Conservation (phyloP, 2,797 vertebrate genomes). For the Dendrocincla tyrannina region DNA sequence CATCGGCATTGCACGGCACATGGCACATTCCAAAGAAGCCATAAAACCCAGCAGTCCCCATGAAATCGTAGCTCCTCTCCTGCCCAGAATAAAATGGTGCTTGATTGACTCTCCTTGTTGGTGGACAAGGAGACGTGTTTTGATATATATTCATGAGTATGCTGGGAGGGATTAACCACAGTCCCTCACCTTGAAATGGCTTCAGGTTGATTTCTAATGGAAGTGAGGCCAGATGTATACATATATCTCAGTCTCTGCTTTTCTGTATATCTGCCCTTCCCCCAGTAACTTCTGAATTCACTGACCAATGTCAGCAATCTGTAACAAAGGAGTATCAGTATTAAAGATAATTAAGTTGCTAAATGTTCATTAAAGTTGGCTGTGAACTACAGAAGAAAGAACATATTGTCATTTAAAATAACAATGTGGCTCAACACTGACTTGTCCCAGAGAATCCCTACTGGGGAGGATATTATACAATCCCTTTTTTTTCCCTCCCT, state of each 20-base stretch:
- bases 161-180: background rate
- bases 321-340: background rate
- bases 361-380: background rate
- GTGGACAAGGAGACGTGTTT: background rate
- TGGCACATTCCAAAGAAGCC: background rate
- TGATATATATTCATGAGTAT: background rate
- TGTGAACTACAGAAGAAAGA: slow-evolving; percentile 11
- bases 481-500: background rate
- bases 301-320: background rate
- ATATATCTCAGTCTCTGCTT: background rate
- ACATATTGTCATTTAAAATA: slow-evolving; percentile 15
- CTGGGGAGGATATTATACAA: background rate
- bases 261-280: background rate
- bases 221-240: slow-evolving; percentile 1
- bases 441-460: background rate
- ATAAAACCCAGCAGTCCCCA: background rate
- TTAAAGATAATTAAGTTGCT: slow-evolving; percentile 18
- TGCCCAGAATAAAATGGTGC: background rate
- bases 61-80: background rate
- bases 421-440: background rate
- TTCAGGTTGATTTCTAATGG: slow-evolving; percentile 16
- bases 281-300: background rate
- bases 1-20: background rate
- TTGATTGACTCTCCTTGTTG: background rate
- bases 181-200: slow-evolving; percentile 11